These are phyloP conservation scores for Pandemis cinnamomeana DNA, from an alignment of 2,888 invertebrate species.

Conservation along the genomic window DNA sequence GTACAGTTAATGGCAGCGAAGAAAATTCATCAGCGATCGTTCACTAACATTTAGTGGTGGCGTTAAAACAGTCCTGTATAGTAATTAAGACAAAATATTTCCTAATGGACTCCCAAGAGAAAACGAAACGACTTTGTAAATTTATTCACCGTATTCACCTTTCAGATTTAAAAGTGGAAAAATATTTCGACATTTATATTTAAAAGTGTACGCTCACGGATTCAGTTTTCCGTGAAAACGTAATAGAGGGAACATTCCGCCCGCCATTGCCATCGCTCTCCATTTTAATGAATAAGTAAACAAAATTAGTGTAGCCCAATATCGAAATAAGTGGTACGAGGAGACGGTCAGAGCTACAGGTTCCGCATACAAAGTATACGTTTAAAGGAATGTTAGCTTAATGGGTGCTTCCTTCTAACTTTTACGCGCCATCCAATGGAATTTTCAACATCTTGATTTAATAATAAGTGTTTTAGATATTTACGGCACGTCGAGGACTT, in stretches of 20 bases:
- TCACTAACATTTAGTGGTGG: neutral
- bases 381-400: slow-evolving; percentile 67
- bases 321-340: slow-evolving; percentile 77
- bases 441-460: slow-evolving; percentile 52
- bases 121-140: neutral
- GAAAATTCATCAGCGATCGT: neutral
- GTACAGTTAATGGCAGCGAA: neutral
- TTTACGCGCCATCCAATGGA: slow-evolving; percentile 60
- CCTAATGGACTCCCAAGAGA: slow-evolving; percentile 13
- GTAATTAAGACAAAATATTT: slow-evolving; percentile 11
- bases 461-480: slow-evolving; percentile 30
- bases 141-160: slow-evolving; percentile 19
- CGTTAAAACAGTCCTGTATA: neutral
- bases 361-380: slow-evolving; percentile 74
- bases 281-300: slow-evolving; percentile 83
- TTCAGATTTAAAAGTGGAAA: slow-evolving; percentile 40
- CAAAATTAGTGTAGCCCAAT: slow-evolving; percentile 80
- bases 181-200: slow-evolving; percentile 46
- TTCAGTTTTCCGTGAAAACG: slow-evolving; percentile 74
- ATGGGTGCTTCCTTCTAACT: slow-evolving; percentile 54
- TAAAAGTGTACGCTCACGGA: slow-evolving; percentile 58
- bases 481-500: slow-evolving; percentile 34
- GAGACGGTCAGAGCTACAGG: slow-evolving; percentile 68
- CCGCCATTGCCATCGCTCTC: slow-evolving; percentile 68
- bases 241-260: slow-evolving; percentile 71